A percentile compares a stretch with the other conserved stretches of the same genome.
These are phyloP conservation scores for Allochrocebus solatus DNA, from an alignment of 2,797 vertebrate genomes.

Conservation along the genomic window DNA sequence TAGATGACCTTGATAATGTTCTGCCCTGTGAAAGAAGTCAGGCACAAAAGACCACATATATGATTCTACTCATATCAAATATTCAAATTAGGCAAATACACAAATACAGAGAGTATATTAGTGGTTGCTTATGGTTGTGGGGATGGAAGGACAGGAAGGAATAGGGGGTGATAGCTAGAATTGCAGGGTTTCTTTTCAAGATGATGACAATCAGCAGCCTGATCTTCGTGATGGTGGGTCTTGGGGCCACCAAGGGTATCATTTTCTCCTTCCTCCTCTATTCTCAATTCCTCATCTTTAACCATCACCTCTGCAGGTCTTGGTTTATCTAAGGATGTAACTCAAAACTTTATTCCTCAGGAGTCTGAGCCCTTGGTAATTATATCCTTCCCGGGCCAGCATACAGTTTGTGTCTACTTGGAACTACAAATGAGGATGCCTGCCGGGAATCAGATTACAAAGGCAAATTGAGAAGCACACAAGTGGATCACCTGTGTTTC, in stretches of 20 bases:
- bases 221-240: neutral
- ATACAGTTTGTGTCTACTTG: neutral
- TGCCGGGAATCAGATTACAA: neutral
- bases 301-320: neutral
- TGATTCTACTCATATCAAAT: neutral
- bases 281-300: neutral
- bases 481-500: neutral
- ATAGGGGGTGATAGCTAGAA: neutral
- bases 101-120: neutral
- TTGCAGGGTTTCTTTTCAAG: neutral
- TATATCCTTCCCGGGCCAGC: neutral
- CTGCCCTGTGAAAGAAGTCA: neutral
- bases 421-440: neutral
- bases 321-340: neutral
- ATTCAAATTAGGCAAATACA: neutral
- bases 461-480: neutral
- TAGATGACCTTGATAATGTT: neutral
- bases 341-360: neutral
- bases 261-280: neutral
- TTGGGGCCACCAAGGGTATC: too few species aligned
- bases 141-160: neutral
- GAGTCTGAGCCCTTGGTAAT: neutral
- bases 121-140: neutral
- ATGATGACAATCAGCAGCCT: neutral
- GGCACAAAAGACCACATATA: neutral